phyloP scores from a whole-genome alignment of 1,140 invertebrate species.

The Formica exsecta region DNA sequence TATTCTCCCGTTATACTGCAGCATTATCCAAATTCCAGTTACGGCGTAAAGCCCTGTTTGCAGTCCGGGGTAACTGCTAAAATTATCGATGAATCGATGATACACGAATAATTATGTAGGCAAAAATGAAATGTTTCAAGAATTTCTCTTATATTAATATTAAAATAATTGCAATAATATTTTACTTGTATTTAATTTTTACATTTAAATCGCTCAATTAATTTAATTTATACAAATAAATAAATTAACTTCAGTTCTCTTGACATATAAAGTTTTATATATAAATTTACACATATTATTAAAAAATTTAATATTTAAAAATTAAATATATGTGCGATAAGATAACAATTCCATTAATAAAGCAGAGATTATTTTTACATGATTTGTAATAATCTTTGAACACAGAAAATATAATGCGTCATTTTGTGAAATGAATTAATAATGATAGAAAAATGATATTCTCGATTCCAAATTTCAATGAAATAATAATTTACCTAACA shows the following conservation, averaged over 20 bases:
- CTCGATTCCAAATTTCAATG: neutral
- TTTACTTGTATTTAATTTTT: constrained; percentile 10
- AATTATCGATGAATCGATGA: constrained; percentile 11
- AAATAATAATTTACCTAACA: neutral
- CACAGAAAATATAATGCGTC: too few species aligned
- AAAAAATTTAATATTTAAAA: neutral
- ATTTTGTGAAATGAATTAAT: neutral
- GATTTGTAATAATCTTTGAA: neutral
- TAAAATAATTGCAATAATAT: neutral
- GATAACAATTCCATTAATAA: neutral
- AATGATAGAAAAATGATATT: neutral
- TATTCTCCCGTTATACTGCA: neutral
- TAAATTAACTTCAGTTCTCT: neutral
- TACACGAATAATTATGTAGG: neutral
- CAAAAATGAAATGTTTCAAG: neutral
- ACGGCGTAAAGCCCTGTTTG: neutral
- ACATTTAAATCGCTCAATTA: neutral
- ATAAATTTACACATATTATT: neutral
- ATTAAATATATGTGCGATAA: neutral
- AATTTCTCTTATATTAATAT: neutral
- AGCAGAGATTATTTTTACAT: neutral
- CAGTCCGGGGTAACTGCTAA: neutral
- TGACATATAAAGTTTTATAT: neutral
- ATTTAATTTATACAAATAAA: neutral
- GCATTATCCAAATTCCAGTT: constrained; percentile 35